Evolutionary conservation across 2,113 vertebrate genomes (phyloP).

Genomic region (Phylloscopus trochiloides): DNA sequence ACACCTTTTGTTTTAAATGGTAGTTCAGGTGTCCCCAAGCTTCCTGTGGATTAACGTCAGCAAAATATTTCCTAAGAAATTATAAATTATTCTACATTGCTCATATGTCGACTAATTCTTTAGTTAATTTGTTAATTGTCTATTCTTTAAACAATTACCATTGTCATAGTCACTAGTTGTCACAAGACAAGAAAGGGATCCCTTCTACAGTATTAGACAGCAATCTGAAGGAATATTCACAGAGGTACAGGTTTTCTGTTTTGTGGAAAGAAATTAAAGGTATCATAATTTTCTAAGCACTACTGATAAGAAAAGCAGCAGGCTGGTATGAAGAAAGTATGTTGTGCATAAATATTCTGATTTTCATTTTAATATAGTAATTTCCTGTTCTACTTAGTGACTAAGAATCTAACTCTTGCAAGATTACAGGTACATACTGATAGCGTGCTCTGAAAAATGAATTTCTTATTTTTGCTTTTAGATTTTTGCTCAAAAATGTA

Average conservation of each 20-base stretch:
- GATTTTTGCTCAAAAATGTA: not conserved
- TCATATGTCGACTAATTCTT: not conserved
- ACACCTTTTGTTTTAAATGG: conserved; percentile 25
- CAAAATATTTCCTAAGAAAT: conserved; percentile 21
- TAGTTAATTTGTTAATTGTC: conserved; percentile 25
- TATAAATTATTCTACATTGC: not conserved
- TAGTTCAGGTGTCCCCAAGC: not conserved
- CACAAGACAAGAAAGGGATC: conserved; percentile 1
- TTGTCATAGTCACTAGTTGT: conserved; percentile 42
- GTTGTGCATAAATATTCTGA: not conserved
- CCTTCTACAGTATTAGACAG: conserved; percentile 35
- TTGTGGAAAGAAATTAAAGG: conserved; percentile 34
- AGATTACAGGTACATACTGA: not conserved
- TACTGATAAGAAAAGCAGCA: not conserved
- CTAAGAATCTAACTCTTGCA: not conserved
- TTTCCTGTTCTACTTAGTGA: not conserved
- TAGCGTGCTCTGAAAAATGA: not conserved
- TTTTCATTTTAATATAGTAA: not conserved
- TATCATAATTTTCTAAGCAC: not conserved
- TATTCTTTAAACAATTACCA: conserved; percentile 47
- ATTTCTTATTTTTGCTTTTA: conserved; percentile 6
- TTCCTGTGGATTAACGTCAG: conserved; percentile 18
- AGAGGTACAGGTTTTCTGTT: conserved; percentile 25
- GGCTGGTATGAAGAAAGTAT: not conserved
- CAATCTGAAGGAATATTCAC: conserved; percentile 38